A percentile compares a stretch with the other conserved stretches of the same genome.
phyloP scores from a whole-genome alignment of 2,888 invertebrate genomes.

The Deroplatys truncata region DNA sequence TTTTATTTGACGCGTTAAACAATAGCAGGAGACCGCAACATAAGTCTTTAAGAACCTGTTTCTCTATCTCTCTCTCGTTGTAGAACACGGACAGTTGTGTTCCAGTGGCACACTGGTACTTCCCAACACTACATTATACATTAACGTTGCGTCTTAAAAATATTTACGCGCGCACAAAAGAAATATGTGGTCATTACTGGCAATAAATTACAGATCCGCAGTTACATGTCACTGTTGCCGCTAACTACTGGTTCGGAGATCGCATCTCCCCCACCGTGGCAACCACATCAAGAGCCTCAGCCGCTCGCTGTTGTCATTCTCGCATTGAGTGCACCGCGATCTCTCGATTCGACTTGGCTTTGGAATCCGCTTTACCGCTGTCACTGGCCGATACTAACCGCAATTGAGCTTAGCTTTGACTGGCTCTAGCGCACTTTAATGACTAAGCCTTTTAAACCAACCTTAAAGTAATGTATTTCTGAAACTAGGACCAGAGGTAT shows the following conservation, averaged over 20 bases:
- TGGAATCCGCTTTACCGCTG: neutral
- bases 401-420: neutral
- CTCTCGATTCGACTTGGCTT: neutral
- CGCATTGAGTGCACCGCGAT: neutral
- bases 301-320: neutral
- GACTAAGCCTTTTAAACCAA: neutral
- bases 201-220: neutral
- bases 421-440: neutral
- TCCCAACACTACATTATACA: neutral
- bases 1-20: neutral
- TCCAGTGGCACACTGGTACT: neutral
- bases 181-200: neutral
- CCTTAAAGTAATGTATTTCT: neutral
- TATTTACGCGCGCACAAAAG: neutral
- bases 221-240: neutral
- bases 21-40: neutral
- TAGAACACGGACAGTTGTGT: neutral
- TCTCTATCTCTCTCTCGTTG: neutral
- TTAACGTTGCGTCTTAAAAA: neutral
- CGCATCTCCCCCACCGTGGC: neutral
- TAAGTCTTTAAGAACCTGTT: neutral
- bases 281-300: neutral
- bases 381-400: neutral
- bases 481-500: too few species aligned
- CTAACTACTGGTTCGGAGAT: neutral